Evolutionary conservation across 2,113 vertebrate genomes (phyloP).

Genomic region (Sylvilagus bachmani): DNA sequence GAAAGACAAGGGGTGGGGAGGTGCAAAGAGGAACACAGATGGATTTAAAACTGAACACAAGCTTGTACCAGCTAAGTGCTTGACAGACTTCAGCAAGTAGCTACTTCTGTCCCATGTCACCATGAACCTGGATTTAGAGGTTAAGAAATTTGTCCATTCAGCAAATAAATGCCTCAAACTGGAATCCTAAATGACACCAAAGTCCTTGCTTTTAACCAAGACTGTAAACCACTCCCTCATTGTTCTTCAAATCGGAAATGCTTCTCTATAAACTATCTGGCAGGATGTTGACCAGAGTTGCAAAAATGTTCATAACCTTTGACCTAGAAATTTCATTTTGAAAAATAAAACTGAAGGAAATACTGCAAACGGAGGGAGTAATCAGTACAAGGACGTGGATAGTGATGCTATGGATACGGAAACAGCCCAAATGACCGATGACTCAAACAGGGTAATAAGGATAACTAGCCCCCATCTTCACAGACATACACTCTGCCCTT

Average conservation of each 20-base stretch:
- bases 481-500: background rate
- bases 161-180: background rate
- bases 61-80: background rate
- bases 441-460: background rate
- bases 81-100: background rate
- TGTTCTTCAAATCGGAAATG: background rate
- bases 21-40: background rate
- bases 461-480: background rate
- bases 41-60: background rate
- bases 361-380: background rate
- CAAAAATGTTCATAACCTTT: background rate
- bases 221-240: background rate
- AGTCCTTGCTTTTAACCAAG: constrained; percentile 9
- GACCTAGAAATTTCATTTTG: constrained; percentile 52
- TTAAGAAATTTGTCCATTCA: background rate
- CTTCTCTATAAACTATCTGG: constrained; percentile 18
- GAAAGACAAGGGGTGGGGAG: accelerated
- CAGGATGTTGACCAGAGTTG: background rate
- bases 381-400: background rate
- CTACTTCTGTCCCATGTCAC: background rate
- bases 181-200: background rate
- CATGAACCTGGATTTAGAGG: background rate
- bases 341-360: constrained; percentile 57
- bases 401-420: background rate
- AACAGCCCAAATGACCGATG: background rate